Evolutionary conservation across 1,140 invertebrate genomes (phyloP).

Genomic region (Drosophila ohnishii): DNA sequence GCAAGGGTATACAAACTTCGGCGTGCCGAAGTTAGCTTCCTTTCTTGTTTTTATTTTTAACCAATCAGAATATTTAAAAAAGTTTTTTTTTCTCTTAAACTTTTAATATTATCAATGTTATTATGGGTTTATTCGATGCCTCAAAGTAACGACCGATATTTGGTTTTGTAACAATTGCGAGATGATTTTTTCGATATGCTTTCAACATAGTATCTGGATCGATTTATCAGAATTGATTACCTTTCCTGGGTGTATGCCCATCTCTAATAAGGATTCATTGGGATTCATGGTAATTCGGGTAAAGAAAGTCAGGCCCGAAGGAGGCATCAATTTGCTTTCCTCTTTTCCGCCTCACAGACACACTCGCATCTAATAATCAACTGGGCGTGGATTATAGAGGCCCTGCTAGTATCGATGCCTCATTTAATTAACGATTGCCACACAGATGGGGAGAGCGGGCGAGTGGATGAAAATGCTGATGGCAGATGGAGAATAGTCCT

Average conservation of each 20-base stretch:
- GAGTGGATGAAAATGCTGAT: conserved; percentile 27
- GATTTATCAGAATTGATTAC: no score
- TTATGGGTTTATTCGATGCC: no score
- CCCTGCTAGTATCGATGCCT: conserved; percentile 53
- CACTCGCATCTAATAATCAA: conserved; percentile 35
- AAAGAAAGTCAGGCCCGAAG: not conserved
- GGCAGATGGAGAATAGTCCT: conserved; percentile 11
- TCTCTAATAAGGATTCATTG: conserved; percentile 23
- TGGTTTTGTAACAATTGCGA: no score
- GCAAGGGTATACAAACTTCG: no score
- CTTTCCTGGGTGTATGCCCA: not conserved
- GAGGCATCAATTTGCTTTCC: conserved; percentile 4
- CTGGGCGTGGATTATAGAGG: conserved; percentile 39
- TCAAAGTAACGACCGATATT: no score
- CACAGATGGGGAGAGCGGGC: not conserved
- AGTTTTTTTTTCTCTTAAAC: no score
- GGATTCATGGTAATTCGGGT: conserved; percentile 14
- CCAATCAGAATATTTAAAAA: no score
- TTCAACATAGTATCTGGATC: not conserved
- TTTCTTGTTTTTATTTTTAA: no score
- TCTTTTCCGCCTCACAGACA: not conserved
- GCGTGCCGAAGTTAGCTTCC: no score
- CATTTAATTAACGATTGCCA: conserved; percentile 75
- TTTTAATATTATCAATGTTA: no score
- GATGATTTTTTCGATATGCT: not conserved